Evolutionary conservation across 2,888 invertebrate species (phyloP), one percentile per base, ranked within the genome.

Genomic region (Sarcophaga rosellei): DNA sequence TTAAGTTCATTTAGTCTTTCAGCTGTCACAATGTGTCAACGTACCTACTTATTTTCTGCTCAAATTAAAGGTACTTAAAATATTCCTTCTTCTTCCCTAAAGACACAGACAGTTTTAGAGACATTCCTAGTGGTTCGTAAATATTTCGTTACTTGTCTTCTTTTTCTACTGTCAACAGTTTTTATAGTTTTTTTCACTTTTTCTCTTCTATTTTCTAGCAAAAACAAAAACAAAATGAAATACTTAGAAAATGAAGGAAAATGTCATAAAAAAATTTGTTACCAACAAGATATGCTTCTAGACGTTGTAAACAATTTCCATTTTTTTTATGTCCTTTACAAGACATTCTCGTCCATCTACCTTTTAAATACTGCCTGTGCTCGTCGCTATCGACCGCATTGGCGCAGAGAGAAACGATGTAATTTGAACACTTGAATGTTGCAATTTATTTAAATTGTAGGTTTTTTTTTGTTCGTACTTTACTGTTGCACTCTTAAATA

Each of bases 391-490:
- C 12, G 44, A 53, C 17, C 15, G n/a, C 35, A n/a, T 35, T 44
- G 44, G 65, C 65, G 65, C 65, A 23, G 57, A 20, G 23, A 45
- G 62, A 47, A 47, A 45, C 53, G 3, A 63, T 6, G 57, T 80
- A 80, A 80, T 76, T 76, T 84, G 57, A 72, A 1, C 57, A 45
- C 62, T 57, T 73, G 66, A 76, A 73, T 80, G 72, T 72, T 76
- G 66, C 72, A 80, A 84, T 84, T 72, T 76, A 80, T 84, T 84
- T 84, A 57, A 84, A 70, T 84, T 62, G 70, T 62, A 35, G 57
- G 25, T 69, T 76, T 53, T 53, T 15, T 53, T 17, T 17, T 53
- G 4, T 17, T 4, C 15, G 15, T 53, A 3, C 47, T 47, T 3
- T 53, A 3, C 1, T 53, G 17, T 53, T 53, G 53, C 35, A 35